These are phyloP conservation scores for Taenioides sp. DNA, from an alignment of 2,797 vertebrate genomes.

Conservation along the genomic window DNA sequence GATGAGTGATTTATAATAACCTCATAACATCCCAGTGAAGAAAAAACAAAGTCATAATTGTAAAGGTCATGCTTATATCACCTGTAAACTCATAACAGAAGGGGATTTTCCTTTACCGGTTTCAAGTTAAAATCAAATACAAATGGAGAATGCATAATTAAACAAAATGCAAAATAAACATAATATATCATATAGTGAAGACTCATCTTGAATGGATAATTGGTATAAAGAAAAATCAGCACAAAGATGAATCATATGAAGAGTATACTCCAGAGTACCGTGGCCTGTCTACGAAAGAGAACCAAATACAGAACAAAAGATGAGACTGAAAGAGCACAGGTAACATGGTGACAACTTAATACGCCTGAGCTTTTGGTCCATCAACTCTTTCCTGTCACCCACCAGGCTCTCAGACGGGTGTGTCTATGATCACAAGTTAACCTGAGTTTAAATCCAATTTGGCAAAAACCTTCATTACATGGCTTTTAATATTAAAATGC, in stretches of 20 bases:
- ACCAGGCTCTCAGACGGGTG: slow-evolving; percentile 50
- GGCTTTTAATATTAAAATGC: slow-evolving; percentile 84
- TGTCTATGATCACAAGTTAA: slow-evolving; percentile 65
- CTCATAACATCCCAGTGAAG: slow-evolving; percentile 42
- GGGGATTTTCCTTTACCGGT: slow-evolving; percentile 42
- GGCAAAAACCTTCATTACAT: slow-evolving; percentile 93
- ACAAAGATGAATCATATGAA: slow-evolving; percentile 59
- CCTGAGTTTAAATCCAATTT: slow-evolving; percentile 81
- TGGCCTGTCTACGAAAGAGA: slow-evolving; percentile 58
- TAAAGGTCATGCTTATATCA: slow-evolving; percentile 25
- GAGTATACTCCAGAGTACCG: slow-evolving; percentile 40
- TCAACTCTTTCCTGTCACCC: slow-evolving; percentile 47
- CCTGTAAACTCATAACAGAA: slow-evolving; percentile 44
- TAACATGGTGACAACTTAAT: slow-evolving; percentile 70
- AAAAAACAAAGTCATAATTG: slow-evolving; percentile 15
- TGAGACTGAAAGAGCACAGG: slow-evolving; percentile 77
- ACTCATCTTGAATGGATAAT: slow-evolving; percentile 57
- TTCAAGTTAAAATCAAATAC: slow-evolving; percentile 20
- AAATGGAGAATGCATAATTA: slow-evolving; percentile 24
- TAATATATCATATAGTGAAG: slow-evolving; percentile 36
- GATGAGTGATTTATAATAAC: slow-evolving; percentile 84
- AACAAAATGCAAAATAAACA: slow-evolving; percentile 39
- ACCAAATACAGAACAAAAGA: slow-evolving; percentile 71
- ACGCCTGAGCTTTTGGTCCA: slow-evolving; percentile 65
- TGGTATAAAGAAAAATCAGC: slow-evolving; percentile 54